These are phyloP conservation scores for Clepsis dumicolana DNA, from an alignment of 2,888 invertebrate species.

Conservation along the genomic window DNA sequence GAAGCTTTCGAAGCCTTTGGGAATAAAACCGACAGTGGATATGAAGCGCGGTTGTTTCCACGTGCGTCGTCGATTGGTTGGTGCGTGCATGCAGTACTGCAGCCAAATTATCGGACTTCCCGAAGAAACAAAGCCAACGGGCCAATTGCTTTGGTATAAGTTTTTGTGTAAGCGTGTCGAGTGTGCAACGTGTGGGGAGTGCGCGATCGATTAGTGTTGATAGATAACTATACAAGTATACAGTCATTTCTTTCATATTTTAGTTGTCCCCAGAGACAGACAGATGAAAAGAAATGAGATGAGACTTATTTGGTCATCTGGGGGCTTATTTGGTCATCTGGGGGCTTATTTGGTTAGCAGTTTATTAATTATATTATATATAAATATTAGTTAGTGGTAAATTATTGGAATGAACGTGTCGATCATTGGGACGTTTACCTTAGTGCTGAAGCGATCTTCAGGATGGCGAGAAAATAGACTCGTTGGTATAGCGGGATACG, in stretches of 20 bases:
- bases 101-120: conserved; percentile 74
- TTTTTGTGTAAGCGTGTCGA: conserved; percentile 5
- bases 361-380: background rate
- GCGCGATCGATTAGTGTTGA: background rate
- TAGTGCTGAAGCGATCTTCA: no score
- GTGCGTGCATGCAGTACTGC: conserved; percentile 54
- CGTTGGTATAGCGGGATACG: no score
- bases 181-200: background rate
- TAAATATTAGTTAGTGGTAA: no score
- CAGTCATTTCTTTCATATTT: background rate
- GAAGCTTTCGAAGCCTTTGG: accelerated
- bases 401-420: no score
- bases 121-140: conserved; percentile 68
- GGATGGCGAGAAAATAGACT: no score
- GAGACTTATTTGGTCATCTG: no score
- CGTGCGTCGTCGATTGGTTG: conserved; percentile 28
- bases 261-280: background rate
- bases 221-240: background rate
- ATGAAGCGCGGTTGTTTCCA: background rate
- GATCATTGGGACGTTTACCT: no score
- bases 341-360: no score
- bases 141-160: conserved; percentile 52
- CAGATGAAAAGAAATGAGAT: background rate
- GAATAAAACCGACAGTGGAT: conserved; percentile 52
- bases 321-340: no score